Evolutionary conservation across 2,113 vertebrate species (phyloP).

Genomic region (Osmerus eperlanus): DNA sequence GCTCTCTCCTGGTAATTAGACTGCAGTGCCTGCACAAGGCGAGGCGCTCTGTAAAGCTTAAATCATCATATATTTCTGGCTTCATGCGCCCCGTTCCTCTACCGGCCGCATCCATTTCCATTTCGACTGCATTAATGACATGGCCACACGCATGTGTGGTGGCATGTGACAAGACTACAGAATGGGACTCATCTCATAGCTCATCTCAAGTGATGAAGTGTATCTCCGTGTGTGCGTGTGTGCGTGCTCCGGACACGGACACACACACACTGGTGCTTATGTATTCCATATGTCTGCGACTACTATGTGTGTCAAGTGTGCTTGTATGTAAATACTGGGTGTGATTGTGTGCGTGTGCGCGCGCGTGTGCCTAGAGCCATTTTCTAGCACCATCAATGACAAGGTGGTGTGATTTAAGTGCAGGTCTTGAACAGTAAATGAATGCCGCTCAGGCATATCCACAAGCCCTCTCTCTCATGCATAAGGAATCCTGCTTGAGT

Average conservation of each 20-base stretch:
- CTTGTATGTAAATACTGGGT: too few relatives aligned
- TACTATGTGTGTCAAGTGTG: too few relatives aligned
- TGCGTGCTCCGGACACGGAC: background rate
- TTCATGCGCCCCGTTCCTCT: constrained; percentile 24
- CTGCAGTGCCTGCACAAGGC: constrained; percentile 34
- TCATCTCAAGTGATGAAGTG: constrained; percentile 20
- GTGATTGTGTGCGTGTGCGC: too few relatives aligned
- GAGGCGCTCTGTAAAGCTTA: constrained; percentile 47
- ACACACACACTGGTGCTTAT: background rate
- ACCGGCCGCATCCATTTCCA: constrained; percentile 39
- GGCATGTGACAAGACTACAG: constrained; percentile 37
- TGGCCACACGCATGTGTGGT: constrained; percentile 22
- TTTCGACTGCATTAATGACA: constrained; percentile 41
- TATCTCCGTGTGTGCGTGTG: background rate
- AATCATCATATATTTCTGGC: constrained; percentile 49
- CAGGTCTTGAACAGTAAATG: constrained; percentile 38
- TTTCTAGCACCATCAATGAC: constrained; percentile 28
- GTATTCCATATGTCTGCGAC: background rate
- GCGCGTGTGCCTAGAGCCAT: too few relatives aligned
- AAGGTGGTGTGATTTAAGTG: constrained; percentile 44
- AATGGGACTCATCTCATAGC: constrained; percentile 32
- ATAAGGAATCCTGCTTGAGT: constrained; percentile 31
- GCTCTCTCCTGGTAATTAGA: constrained; percentile 65
- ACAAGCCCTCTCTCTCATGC: constrained; percentile 19
- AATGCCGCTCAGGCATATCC: constrained; percentile 20